Evolutionary conservation across 2,113 vertebrate genomes (phyloP), one percentile per base, ranked within the genome.

Genomic region (Siniperca chuatsi): DNA sequence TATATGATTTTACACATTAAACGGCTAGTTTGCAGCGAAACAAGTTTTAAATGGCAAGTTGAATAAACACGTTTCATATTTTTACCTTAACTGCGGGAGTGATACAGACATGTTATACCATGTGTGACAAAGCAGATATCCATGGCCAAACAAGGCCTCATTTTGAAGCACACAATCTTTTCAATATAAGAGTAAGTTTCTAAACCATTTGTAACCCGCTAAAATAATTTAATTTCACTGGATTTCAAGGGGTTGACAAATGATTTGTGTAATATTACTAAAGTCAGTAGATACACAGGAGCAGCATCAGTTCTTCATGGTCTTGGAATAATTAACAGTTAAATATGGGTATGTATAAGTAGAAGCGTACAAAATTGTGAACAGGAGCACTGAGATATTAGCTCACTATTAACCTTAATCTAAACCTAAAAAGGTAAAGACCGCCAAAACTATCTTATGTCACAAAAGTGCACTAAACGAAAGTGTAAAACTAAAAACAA

Each of bases 121-220:
- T 40, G 52, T 54, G 35, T 55, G 35, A 65, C 57, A 81, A 81
- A 62, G 50, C 8, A 77, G 64, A 68, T 42, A 78, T 70, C 61
- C 52, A 16, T 18, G 9, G 23, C 50, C 42, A 74, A 46, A 16
- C 42, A 8, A 46, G 4, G 42, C 25, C 42, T 44, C 6, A 15
- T 44, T 42, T 44, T 42, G 4, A 40, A 23, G 8, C 62, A 37
- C 6, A 15, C 2, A 16, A 8, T 52, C 9, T 8, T 18, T 46
- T 37, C 5, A 23, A 4, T 42, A 1, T 23, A 62, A 23, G 8
- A 62, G 20, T 11, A 16, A 29, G n/a, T 71, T 70, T 57, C 33
- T 8, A 20, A 64, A 33, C 20, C 33, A 40, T 37, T 1, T 37
- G 61, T 40, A 11, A 40, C 20, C 4, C 0, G 6, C 15, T 62